Percentiles rank a stretch among this genome's conserved stretches.
phyloP scores from a whole-genome alignment of 2,113 vertebrate genomes.

The Danionella cerebrum region DNA sequence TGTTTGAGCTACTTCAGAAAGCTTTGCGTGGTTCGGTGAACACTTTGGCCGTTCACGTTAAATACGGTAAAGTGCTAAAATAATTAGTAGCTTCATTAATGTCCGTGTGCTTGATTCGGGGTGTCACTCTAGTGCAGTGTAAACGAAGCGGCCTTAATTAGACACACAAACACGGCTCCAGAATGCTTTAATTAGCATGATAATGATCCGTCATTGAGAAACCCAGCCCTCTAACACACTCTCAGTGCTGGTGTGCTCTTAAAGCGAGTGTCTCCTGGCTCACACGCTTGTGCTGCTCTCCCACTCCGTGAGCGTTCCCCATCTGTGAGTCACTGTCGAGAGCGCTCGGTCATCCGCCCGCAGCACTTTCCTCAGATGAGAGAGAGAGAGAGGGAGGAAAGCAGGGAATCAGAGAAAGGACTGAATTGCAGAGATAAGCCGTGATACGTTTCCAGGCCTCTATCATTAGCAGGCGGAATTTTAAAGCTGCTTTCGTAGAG shows the following conservation, averaged over 20 bases:
- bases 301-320: neutral
- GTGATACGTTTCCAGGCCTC: neutral
- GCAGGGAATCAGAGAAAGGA: neutral
- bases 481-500: no score
- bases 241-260: neutral
- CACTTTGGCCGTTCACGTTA: neutral
- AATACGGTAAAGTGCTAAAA: constrained; percentile 2
- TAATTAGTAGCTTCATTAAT: constrained; percentile 18
- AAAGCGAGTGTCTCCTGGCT: neutral
- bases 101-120: neutral
- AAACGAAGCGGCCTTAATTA: constrained; percentile 17
- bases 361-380: neutral
- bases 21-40: neutral
- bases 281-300: neutral
- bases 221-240: constrained; percentile 4
- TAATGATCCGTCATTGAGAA: constrained; percentile 38
- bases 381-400: neutral
- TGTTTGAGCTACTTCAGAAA: neutral
- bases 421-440: neutral
- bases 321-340: neutral
- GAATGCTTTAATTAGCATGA: constrained; percentile 40
- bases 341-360: constrained; percentile 2
- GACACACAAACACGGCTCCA: constrained; percentile 11
- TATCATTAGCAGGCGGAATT: no score
- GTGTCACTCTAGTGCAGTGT: neutral